Evolutionary conservation across 2,888 invertebrate species (phyloP).

Genomic region (Serripes groenlandicus): DNA sequence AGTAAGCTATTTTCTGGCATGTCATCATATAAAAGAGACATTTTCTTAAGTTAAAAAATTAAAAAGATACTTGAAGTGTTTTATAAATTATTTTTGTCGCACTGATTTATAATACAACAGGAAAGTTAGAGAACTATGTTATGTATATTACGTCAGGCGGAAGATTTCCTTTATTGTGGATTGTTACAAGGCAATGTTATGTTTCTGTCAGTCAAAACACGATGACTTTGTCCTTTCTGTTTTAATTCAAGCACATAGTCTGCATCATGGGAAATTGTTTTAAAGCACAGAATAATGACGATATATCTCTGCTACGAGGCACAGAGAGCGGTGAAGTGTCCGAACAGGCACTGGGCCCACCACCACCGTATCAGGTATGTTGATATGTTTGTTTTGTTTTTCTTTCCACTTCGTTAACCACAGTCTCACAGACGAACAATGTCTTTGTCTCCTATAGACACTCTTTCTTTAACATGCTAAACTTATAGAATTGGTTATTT

Average conservation of each 20-base stretch:
- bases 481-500: too few species aligned
- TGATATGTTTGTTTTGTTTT: slow-evolving; percentile 39
- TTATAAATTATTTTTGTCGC: neutral
- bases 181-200: slow-evolving; percentile 56
- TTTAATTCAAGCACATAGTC: neutral
- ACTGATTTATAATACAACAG: neutral
- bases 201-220: slow-evolving; percentile 28
- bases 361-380: slow-evolving; percentile 86
- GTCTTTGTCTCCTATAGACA: neutral
- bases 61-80: too few species aligned
- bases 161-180: slow-evolving; percentile 21
- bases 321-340: slow-evolving; percentile 78
- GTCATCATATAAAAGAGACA: too few species aligned
- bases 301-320: slow-evolving; percentile 86
- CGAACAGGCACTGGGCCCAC: slow-evolving; percentile 85
- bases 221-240: slow-evolving; percentile 35
- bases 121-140: slow-evolving; percentile 36
- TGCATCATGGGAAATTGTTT: slow-evolving; percentile 87
- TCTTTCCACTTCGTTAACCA: slow-evolving; percentile 20
- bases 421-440: neutral
- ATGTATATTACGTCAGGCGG: slow-evolving; percentile 57
- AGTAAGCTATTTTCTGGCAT: too few species aligned
- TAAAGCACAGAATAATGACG: slow-evolving; percentile 86
- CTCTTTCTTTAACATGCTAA: neutral
- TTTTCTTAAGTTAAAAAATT: too few species aligned